Percentiles rank a stretch among this genome's conserved stretches.
Conservation (phyloP, 2,113 vertebrate species). For the Saimiri boliviensis region DNA sequence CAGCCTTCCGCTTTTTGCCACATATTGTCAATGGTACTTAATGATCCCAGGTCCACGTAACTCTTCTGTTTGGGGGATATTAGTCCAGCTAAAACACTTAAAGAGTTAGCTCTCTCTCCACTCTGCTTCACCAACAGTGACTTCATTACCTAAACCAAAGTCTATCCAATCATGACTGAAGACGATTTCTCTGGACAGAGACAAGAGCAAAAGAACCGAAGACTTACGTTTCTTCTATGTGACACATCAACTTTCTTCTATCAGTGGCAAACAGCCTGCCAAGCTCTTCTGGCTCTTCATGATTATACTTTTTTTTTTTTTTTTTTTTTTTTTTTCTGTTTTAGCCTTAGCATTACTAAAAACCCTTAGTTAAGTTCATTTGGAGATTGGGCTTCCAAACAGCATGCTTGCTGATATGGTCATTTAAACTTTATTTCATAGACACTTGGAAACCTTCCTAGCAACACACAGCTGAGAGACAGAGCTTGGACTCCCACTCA, state of each 20-base stretch:
- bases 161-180: neutral
- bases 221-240: rapidly evolving
- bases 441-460: neutral
- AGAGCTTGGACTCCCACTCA: no score
- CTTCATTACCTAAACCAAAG: neutral
- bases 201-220: neutral
- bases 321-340: neutral
- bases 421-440: neutral
- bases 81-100: neutral
- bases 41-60: neutral
- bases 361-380: neutral
- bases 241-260: neutral
- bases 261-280: neutral
- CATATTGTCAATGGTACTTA: neutral
- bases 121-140: neutral
- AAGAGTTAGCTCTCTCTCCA: neutral
- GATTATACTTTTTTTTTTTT: neutral
- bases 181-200: neutral
- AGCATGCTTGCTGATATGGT: neutral
- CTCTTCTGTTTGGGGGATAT: neutral
- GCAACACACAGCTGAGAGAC: rapidly evolving
- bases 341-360: neutral
- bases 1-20: neutral
- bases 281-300: neutral
- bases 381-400: neutral